Conservation (phyloP, 92 coral and sea anemone species). For the Porites divaricata region DNA sequence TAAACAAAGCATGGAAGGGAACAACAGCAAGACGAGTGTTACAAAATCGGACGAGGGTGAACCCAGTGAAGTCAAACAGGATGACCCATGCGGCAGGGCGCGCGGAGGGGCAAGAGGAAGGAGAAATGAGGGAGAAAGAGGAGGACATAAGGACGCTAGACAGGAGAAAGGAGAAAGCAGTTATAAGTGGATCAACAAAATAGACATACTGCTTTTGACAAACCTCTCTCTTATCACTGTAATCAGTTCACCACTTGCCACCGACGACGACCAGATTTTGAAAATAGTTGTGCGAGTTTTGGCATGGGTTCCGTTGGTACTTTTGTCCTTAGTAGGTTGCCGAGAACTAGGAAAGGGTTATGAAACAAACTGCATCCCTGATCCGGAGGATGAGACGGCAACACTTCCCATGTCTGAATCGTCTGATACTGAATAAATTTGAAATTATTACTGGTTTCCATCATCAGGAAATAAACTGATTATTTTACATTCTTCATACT, state of each 20-base stretch:
- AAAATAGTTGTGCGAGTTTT: slow-evolving; percentile 42
- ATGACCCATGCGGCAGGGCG: too few species aligned
- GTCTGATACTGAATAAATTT: background rate
- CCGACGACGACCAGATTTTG: background rate
- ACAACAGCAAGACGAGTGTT: too few species aligned
- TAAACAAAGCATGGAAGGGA: background rate
- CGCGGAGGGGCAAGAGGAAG: too few species aligned
- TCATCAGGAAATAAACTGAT: too few species aligned
- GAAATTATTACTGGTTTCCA: too few species aligned
- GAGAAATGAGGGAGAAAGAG: too few species aligned
- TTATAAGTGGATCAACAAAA: slow-evolving; percentile 78
- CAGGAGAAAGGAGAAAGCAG: slow-evolving; percentile 15
- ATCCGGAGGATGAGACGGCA: background rate
- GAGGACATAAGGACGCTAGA: too few species aligned
- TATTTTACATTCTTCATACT: too few species aligned
- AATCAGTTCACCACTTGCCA: slow-evolving; percentile 57
- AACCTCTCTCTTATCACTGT: slow-evolving; percentile 77
- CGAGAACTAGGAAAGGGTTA: slow-evolving; percentile 16
- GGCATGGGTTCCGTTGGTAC: slow-evolving; percentile 70
- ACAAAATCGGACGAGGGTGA: too few species aligned
- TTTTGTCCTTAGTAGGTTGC: slow-evolving; percentile 24
- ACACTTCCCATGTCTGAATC: background rate
- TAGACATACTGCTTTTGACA: slow-evolving; percentile 81
- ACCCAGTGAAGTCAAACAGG: too few species aligned
- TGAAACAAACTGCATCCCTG: background rate